Percentiles rank a stretch among this genome's conserved stretches.
phyloP scores from a whole-genome alignment of 2,797 vertebrate genomes.

The Scomberomorus guttatus region DNA sequence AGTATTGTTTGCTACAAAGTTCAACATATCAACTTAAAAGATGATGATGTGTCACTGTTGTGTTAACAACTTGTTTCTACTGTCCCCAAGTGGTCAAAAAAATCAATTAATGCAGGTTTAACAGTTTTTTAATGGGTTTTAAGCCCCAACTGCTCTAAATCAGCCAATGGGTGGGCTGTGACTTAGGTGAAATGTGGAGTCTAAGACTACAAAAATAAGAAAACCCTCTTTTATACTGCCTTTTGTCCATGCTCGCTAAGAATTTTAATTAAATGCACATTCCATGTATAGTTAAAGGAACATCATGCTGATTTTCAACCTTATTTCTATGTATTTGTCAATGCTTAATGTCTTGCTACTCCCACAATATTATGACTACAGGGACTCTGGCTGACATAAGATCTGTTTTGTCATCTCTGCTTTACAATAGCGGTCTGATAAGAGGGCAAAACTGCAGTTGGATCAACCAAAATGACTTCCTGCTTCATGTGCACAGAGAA shows the following conservation, averaged over 20 bases:
- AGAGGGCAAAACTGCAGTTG: background rate
- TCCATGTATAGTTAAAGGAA: background rate
- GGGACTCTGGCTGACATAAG: background rate
- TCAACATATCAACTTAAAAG: no score
- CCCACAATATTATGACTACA: background rate
- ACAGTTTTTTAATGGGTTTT: background rate
- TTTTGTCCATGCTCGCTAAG: background rate
- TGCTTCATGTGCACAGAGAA: no score
- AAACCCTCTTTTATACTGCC: background rate
- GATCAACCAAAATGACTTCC: background rate
- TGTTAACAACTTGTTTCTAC: no score
- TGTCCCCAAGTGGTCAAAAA: no score
- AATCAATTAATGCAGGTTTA: no score
- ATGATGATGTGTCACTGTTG: no score
- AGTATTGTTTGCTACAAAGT: no score
- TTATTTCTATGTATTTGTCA: background rate
- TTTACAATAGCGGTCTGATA: background rate
- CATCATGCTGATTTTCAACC: background rate
- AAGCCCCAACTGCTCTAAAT: background rate
- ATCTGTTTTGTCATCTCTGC: background rate
- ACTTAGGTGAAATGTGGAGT: background rate
- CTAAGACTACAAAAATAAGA: background rate
- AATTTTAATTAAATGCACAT: background rate
- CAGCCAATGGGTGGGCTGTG: background rate
- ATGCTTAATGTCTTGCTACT: background rate